Percentiles rank a stretch among this genome's conserved stretches.
Conservation (phyloP, 2,797 vertebrate genomes). For the Vipera latastei region DNA sequence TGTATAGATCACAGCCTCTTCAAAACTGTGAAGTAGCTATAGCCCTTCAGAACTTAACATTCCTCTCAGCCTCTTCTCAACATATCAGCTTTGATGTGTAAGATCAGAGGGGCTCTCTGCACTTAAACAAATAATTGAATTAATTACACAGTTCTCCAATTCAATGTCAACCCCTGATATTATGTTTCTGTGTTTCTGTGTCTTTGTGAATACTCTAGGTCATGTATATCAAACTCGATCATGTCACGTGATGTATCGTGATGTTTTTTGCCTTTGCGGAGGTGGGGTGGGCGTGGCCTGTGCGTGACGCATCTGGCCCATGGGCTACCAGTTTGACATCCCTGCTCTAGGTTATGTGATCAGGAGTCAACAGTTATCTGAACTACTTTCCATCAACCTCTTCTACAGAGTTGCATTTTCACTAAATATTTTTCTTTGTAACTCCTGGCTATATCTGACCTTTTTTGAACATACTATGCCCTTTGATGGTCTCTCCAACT, state of each 20-base stretch:
- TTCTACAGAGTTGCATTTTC: not conserved
- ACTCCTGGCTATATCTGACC: not conserved
- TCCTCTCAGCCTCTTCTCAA: not conserved
- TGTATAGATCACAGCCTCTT: not conserved
- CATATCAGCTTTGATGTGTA: not conserved
- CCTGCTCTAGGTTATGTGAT: not conserved
- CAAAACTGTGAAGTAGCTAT: not conserved
- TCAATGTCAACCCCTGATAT: not conserved
- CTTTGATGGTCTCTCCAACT: not conserved
- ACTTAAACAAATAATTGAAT: not conserved
- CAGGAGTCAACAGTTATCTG: not conserved
- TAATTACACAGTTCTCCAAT: not conserved
- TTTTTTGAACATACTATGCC: not conserved
- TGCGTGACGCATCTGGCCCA: too few species aligned
- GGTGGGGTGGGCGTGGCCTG: too few species aligned
- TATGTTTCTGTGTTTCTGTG: not conserved
- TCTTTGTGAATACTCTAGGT: not conserved
- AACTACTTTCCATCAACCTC: not conserved
- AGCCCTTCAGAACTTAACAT: not conserved
- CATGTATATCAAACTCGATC: too few species aligned
- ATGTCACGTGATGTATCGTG: too few species aligned
- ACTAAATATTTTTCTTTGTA: not conserved
- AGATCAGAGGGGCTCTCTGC: not conserved
- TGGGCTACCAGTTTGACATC: too few species aligned
- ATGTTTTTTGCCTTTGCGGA: too few species aligned